Evolutionary conservation across 2,888 invertebrate genomes (phyloP), one percentile per base, ranked within the genome.

Genomic region (Cabera pusaria): DNA sequence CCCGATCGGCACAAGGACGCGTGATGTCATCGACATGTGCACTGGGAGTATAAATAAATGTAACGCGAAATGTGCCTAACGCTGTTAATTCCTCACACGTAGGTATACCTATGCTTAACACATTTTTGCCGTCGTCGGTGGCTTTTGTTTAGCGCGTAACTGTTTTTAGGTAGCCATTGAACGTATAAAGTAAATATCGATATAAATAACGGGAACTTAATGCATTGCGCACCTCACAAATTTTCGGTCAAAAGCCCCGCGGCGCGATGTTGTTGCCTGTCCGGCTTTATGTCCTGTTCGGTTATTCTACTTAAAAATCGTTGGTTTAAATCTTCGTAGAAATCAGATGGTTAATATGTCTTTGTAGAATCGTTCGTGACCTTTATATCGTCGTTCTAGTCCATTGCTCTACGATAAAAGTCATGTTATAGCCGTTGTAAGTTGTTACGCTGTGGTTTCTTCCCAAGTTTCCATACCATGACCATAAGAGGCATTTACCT

Each of bases 1-100:
- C 73, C 74, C 77, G 81, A 79, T 42, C 70, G 67, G 65, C 63
- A 64, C 87, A 87, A 87, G 87, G 87, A 74, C 86, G 74, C 59
- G 69, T 85, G 86, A 86, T 72, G 81, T 85, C 84, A 87, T 63
- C 61, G 53, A 54, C 74, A 67, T 73, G 64, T 74, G 73, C 61
- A 53, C 64, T 44, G 49, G 63, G 72, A 76, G 77, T 76, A 77
- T 75, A 71, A 80, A 81, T 76, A 73, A 56, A 52, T 51, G n/a
- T 53, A 50, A 45, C 49, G 62, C 61, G 56, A 66, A 75, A 76
- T 68, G 64, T 64, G 61, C 49, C 53, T 48, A 58, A 56, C 8
- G 33, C 44, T 44, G 53, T 61, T 64, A 56, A 82, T 84, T 81
- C 80, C 52, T 33, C 52, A 60, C 82, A 79, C 80, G 81, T 80